Percentiles rank a stretch among this genome's conserved stretches.
phyloP scores from a whole-genome alignment of 2,797 vertebrate species.

The Acrocephalus scirpaceus region DNA sequence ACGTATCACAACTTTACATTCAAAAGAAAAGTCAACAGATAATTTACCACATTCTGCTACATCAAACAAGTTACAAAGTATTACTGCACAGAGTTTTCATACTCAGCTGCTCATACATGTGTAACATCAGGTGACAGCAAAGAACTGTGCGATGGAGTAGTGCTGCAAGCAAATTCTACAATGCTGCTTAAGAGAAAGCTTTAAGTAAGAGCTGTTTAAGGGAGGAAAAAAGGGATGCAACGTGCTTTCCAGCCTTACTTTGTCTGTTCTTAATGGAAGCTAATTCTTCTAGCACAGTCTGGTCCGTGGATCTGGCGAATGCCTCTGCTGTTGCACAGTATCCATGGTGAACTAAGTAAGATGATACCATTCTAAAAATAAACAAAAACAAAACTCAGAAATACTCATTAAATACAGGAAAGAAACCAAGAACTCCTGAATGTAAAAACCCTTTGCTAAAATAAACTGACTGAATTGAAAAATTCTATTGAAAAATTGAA shows the following conservation, averaged over 20 bases:
- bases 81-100: neutral
- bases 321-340: constrained; percentile 87
- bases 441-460: neutral
- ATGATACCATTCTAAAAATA: constrained; percentile 84
- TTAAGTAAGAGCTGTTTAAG: neutral
- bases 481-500: neutral
- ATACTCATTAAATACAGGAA: neutral
- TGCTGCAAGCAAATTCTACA: constrained; percentile 5
- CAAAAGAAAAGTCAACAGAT: neutral
- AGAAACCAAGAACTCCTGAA: neutral
- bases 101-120: neutral
- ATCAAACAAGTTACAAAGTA: neutral
- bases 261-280: constrained; percentile 87
- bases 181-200: neutral
- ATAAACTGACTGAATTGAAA: neutral
- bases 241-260: constrained; percentile 76
- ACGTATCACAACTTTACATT: neutral
- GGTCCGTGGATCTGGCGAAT: constrained; percentile 86
- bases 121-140: neutral
- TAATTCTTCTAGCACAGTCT: constrained; percentile 86
- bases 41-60: neutral
- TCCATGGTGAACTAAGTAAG: constrained; percentile 86
- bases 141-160: neutral
- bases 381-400: constrained; percentile 53
- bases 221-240: neutral